Percentiles rank a stretch among this genome's conserved stretches.
Conservation (phyloP, 2,888 invertebrate genomes). For the Ormyrus thymus region DNA sequence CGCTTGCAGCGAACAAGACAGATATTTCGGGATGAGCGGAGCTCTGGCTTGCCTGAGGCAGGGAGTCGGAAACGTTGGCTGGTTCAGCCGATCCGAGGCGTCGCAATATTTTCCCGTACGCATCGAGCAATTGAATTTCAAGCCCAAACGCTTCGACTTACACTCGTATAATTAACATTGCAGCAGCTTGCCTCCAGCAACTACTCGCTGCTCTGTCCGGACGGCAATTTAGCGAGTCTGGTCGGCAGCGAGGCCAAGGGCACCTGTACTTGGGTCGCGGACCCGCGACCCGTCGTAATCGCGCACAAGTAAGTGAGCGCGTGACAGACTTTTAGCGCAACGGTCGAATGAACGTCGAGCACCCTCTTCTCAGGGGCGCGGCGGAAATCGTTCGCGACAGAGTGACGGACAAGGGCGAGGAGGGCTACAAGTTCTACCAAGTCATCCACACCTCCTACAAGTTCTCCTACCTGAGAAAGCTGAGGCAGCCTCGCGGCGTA, state of each 20-base stretch:
- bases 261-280: slow-evolving; percentile 86
- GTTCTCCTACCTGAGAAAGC: slow-evolving; percentile 69
- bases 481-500: not conserved
- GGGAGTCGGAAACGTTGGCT: slow-evolving; percentile 87
- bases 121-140: not conserved
- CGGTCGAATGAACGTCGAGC: no score
- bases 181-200: slow-evolving; percentile 66
- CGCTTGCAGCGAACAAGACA: slow-evolving; percentile 81
- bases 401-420: slow-evolving; percentile 64
- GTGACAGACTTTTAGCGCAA: no score
- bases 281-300: slow-evolving; percentile 87
- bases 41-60: slow-evolving; percentile 87
- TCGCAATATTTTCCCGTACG: slow-evolving; percentile 9
- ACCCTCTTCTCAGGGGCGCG: not conserved
- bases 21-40: slow-evolving; percentile 89
- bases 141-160: not conserved
- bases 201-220: slow-evolving; percentile 85
- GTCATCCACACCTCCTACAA: slow-evolving; percentile 32
- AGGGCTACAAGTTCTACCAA: slow-evolving; percentile 1
- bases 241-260: slow-evolving; percentile 44
- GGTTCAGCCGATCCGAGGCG: slow-evolving; percentile 78
- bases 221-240: slow-evolving; percentile 81
- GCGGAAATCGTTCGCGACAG: slow-evolving; percentile 52
- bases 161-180: not conserved
- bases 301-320: slow-evolving; percentile 81